Evolutionary conservation across 2,888 invertebrate species (phyloP).

Genomic region (Ormyrus labotus): DNA sequence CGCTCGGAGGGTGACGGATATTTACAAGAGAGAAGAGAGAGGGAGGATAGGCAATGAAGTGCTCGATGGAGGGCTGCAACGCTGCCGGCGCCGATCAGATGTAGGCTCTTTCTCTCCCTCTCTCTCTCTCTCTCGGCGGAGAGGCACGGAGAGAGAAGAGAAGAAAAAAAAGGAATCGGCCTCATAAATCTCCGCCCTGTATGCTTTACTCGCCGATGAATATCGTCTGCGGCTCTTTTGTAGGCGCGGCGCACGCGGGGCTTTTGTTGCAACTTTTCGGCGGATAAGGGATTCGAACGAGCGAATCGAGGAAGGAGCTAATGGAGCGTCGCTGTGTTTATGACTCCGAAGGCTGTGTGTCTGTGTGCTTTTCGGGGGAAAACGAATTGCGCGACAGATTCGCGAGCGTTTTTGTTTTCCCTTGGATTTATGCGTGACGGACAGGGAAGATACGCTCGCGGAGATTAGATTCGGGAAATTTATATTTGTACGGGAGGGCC

Average conservation of each 20-base stretch:
- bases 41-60: conserved; percentile 45
- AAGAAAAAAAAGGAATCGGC: conserved; percentile 61
- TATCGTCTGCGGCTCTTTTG: conserved; percentile 15
- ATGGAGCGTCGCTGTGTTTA: too few species aligned
- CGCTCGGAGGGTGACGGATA: conserved; percentile 7
- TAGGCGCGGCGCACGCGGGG: background rate
- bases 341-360: too few species aligned
- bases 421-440: too few species aligned
- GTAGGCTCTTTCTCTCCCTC: background rate
- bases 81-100: conserved; percentile 45
- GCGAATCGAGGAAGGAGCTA: too few species aligned
- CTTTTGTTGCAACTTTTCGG: background rate
- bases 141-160: background rate
- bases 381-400: too few species aligned
- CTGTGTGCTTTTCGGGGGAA: too few species aligned
- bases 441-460: too few species aligned
- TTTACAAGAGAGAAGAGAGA: background rate
- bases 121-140: too few species aligned
- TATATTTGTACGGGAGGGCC: too few species aligned
- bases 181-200: conserved; percentile 59
- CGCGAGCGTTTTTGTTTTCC: too few species aligned
- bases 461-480: too few species aligned
- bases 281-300: too few species aligned
- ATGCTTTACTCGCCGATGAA: conserved; percentile 41
- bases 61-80: conserved; percentile 31